Conservation (phyloP, 2,113 vertebrate genomes). For the Xenopus borealis region DNA sequence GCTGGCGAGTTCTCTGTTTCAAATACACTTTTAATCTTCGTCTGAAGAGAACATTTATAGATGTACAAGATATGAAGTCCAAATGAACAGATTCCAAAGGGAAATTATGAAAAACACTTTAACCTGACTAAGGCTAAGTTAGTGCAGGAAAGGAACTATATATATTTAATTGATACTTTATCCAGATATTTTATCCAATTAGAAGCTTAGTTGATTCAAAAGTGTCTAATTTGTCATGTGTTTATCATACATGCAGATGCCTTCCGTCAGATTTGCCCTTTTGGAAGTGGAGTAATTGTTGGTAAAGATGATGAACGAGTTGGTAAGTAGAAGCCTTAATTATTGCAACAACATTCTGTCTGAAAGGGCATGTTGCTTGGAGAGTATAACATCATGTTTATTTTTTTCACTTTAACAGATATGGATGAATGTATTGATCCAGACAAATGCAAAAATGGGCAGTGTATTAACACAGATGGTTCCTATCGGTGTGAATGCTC, state of each 20-base stretch:
- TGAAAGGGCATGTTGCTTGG: too few species aligned
- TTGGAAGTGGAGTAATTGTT: constrained; percentile 69
- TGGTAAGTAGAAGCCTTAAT: constrained; percentile 55
- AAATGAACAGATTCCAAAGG: constrained; percentile 19
- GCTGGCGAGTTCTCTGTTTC: constrained; percentile 1
- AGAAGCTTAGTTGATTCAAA: neutral
- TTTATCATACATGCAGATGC: constrained; percentile 56
- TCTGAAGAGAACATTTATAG: constrained; percentile 33
- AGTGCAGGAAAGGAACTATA: too few species aligned
- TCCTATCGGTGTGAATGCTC: constrained; percentile 95
- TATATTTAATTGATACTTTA: too few species aligned
- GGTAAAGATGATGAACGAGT: constrained; percentile 66
- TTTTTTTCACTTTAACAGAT: constrained; percentile 68
- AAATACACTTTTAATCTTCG: constrained; percentile 3
- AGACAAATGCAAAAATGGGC: constrained; percentile 82
- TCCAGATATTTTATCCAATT: too few species aligned
- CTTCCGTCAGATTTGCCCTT: constrained; percentile 73
- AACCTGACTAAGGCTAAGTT: too few species aligned
- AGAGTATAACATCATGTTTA: constrained; percentile 19
- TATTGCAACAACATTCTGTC: too few species aligned
- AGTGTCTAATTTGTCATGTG: too few species aligned
- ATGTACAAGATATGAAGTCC: constrained; percentile 29
- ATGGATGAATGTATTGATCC: constrained; percentile 89
- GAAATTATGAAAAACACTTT: too few species aligned
- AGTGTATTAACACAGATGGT: constrained; percentile 96